A percentile compares a stretch with the other conserved stretches of the same genome.
These are phyloP conservation scores for Galaxias olidus DNA, from an alignment of 2,797 vertebrate genomes.

Conservation along the genomic window DNA sequence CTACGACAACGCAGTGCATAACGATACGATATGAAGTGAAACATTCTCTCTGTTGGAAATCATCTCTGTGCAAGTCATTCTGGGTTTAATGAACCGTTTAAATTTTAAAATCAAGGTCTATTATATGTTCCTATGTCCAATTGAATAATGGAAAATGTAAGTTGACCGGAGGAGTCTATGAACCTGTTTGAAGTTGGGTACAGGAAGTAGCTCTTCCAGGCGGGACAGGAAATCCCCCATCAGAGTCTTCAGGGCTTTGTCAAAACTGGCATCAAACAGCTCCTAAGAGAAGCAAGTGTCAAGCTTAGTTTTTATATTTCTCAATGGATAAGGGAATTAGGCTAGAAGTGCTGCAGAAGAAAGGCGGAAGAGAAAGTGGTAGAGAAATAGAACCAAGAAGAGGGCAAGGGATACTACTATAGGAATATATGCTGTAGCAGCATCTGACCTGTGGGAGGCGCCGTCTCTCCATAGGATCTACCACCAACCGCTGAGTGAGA, in stretches of 20 bases:
- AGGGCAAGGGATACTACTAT: not conserved
- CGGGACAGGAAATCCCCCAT: constrained; percentile 62
- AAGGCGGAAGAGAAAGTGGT: not conserved
- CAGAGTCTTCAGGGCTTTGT: constrained; percentile 56
- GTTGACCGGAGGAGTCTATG: too few relatives aligned
- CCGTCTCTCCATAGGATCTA: constrained; percentile 27
- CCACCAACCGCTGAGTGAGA: constrained; percentile 19
- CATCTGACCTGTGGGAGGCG: constrained; percentile 35
- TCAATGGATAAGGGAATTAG: not conserved
- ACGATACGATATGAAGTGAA: too few relatives aligned
- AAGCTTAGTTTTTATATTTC: not conserved
- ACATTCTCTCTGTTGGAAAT: too few relatives aligned
- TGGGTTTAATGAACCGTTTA: too few relatives aligned
- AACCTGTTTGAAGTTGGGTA: constrained; percentile 67
- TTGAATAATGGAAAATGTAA: too few relatives aligned
- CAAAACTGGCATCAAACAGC: constrained; percentile 57
- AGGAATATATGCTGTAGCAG: not conserved
- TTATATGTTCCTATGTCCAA: too few relatives aligned
- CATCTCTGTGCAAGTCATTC: too few relatives aligned
- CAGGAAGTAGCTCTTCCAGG: constrained; percentile 60
- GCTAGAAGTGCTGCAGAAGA: not conserved
- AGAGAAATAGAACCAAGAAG: not conserved
- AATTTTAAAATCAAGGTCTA: too few relatives aligned
- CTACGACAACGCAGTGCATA: constrained; percentile 32
- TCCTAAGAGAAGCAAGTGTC: constrained; percentile 45